A percentile compares a stretch with the other conserved stretches of the same genome.
Evolutionary conservation across 2,888 invertebrate genomes (phyloP).

Genomic region (Chalcosyrphus nemorum): DNA sequence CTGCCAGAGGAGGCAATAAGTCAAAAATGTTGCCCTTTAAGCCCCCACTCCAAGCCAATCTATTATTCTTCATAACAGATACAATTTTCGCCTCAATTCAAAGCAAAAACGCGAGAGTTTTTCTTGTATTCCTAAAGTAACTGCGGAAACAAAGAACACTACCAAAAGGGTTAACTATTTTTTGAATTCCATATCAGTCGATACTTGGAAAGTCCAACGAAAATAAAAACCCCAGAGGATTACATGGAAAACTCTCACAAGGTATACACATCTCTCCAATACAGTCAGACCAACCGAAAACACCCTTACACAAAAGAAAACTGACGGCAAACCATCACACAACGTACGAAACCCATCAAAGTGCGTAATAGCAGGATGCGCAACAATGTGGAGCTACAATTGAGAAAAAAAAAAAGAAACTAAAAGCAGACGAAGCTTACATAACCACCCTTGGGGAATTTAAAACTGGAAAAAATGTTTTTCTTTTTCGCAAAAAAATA

Average conservation of each 20-base stretch:
- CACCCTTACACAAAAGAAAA: conserved; percentile 4
- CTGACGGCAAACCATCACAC: conserved; percentile 58
- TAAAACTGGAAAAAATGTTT: conserved; percentile 57
- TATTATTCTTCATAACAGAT: too few relatives aligned
- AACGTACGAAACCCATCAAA: conserved; percentile 78
- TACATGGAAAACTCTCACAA: background rate
- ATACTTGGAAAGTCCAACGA: too few relatives aligned
- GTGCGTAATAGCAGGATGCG: conserved; percentile 81
- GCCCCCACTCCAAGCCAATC: too few relatives aligned
- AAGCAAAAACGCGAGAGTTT: too few relatives aligned
- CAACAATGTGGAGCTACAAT: conserved; percentile 78
- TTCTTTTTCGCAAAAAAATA: background rate
- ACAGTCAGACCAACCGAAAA: conserved; percentile 1
- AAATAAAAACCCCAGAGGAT: background rate
- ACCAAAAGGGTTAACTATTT: too few relatives aligned
- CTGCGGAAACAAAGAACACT: too few relatives aligned
- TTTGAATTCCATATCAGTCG: too few relatives aligned
- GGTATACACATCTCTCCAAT: background rate
- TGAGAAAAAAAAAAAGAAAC: background rate
- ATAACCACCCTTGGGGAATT: conserved; percentile 20
- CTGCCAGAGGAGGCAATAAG: too few relatives aligned
- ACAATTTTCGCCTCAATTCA: too few relatives aligned
- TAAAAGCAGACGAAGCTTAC: conserved; percentile 2
- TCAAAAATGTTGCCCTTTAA: too few relatives aligned
- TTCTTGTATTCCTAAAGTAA: too few relatives aligned